A percentile compares a stretch with the other conserved stretches of the same genome.
Evolutionary conservation across 2,888 invertebrate species (phyloP).

Genomic region (Amiota communis): DNA sequence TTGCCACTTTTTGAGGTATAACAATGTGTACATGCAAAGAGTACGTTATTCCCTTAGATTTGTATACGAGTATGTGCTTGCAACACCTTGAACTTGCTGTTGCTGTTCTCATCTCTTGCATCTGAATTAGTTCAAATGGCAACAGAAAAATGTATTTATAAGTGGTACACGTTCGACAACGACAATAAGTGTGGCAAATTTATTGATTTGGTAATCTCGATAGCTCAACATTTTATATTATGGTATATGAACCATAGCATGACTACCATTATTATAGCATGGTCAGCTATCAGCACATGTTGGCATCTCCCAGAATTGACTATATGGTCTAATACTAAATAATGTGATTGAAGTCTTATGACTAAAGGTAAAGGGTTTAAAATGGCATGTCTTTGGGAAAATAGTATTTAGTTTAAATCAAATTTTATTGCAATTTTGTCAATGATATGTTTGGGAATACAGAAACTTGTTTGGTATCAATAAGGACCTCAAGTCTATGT

Average conservation of each 20-base stretch:
- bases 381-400: constrained; percentile 16
- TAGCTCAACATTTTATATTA: background rate
- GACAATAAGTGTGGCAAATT: constrained; percentile 30
- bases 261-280: background rate
- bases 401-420: constrained; percentile 15
- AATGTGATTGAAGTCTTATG: constrained; percentile 10
- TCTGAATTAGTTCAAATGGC: constrained; percentile 20
- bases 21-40: background rate
- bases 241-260: background rate
- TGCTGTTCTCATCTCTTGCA: background rate
- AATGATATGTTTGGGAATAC: background rate
- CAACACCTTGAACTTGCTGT: constrained; percentile 15
- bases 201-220: constrained; percentile 30
- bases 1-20: background rate
- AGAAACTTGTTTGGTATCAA: background rate
- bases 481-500: too few relatives aligned
- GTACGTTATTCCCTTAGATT: background rate
- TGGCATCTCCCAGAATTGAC: constrained; percentile 18
- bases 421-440: constrained; percentile 24
- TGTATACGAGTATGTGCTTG: constrained; percentile 9
- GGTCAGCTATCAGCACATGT: constrained; percentile 5
- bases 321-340: background rate
- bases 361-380: background rate
- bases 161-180: constrained; percentile 19
- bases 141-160: constrained; percentile 9